Percentiles rank a stretch among this genome's conserved stretches.
Evolutionary conservation across 2,797 vertebrate species (phyloP).

Genomic region (Neopelma chrysocephalum): DNA sequence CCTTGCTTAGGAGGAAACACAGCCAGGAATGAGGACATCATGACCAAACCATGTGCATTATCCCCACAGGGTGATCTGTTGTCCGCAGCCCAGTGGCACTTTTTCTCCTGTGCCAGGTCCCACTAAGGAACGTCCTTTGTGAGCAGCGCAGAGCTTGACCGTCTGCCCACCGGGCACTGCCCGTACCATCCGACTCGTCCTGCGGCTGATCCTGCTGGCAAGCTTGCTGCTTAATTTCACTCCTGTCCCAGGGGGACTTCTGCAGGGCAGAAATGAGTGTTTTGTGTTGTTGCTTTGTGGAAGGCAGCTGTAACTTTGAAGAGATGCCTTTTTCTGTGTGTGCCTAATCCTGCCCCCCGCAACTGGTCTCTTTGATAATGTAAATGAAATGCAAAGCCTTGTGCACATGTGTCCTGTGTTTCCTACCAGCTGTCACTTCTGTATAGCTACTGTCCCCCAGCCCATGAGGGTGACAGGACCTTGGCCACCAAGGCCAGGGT

Average conservation of each 20-base stretch:
- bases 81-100: neutral
- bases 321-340: neutral
- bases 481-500: neutral
- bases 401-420: neutral
- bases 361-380: neutral
- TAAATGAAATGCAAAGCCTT: neutral
- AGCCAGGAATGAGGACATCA: neutral
- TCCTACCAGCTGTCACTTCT: neutral
- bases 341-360: neutral
- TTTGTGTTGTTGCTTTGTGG: neutral
- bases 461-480: neutral
- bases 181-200: accelerated
- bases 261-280: neutral
- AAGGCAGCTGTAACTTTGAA: neutral
- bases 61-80: neutral
- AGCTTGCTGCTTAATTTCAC: neutral
- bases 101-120: neutral
- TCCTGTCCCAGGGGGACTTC: neutral
- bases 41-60: neutral
- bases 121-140: accelerated
- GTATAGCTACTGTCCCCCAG: neutral
- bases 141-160: neutral
- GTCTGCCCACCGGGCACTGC: accelerated
- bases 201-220: accelerated
- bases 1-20: neutral